Base-by-base conservation (phyloP, 2,113 vertebrate species). In the Silurus asotus region DNA sequence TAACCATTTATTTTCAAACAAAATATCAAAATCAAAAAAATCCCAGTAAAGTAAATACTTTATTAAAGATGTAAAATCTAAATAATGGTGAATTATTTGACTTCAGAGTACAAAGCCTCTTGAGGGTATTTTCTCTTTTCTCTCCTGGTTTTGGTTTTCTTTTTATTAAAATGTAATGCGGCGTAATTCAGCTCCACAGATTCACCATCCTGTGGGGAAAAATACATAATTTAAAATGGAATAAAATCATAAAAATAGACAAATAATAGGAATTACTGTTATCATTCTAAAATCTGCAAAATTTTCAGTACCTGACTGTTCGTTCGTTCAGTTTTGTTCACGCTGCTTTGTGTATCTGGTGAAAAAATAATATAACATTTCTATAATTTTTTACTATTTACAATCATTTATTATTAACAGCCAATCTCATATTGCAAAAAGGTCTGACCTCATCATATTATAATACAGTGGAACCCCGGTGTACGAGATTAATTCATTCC, bases 81-180 rank as follows among this genome's bases (percentile, higher is more conserved):
- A 37, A 14, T 37, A 23, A 6, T 2, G 8, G 49, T 15, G 5
- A 64, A 20, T 6, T 9, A 28, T 25, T 28, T 65, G 19, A 67
- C 62, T 69, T 82, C 81, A 70, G 64, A 70, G 10, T 83, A 83
- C 53, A 70, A n/a, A 19, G 6, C 14, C 7, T 70, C 49, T 55
- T 70, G 11, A 11, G 45, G 19, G 11, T 7, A 20, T 75, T 14
- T 15, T 72, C 65, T 19, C 0, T 20, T 69, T 37, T 13, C 9
- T 37, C 20, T 69, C 7, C 4, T 6, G 56, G 9, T 4, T 70
- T 45, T 82, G 62, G 28, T 51, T 28, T 83, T 69, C 11, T n/a
- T 61, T 17, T 83, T 19, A 70, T 37, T 83, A 56, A 83, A 83
- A 56, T 72, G 64, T 45, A 70, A 48, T 65, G 28, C 58, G 28